Percentiles rank a stretch among this genome's conserved stretches.
These are phyloP conservation scores for Equus przewalskii DNA, from an alignment of 2,113 vertebrate genomes.

Conservation along the genomic window DNA sequence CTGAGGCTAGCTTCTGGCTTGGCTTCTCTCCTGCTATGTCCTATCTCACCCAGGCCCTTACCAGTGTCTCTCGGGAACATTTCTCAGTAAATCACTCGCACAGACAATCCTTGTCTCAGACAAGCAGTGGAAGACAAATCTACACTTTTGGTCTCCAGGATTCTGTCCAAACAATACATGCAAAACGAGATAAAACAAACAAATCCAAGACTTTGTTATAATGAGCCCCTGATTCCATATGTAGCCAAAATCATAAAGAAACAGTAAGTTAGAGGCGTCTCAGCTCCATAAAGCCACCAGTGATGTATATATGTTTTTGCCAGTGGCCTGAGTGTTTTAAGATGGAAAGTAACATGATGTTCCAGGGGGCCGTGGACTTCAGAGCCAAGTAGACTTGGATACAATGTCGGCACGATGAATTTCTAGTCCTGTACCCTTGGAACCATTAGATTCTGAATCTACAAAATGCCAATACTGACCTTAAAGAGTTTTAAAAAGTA, in stretches of 20 bases:
- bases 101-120: background rate
- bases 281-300: background rate
- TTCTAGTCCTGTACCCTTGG: background rate
- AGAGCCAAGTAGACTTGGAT: background rate
- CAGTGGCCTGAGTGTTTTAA: background rate
- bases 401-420: background rate
- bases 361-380: background rate
- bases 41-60: background rate
- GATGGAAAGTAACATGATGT: background rate
- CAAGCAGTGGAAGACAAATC: background rate
- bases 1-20: background rate
- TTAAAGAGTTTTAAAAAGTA: slow-evolving; percentile 16
- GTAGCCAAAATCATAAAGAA: background rate
- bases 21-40: background rate
- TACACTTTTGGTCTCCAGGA: background rate
- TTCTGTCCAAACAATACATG: slow-evolving; percentile 2
- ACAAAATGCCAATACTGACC: background rate
- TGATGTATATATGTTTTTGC: background rate
- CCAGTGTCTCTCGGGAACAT: background rate
- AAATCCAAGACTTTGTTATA: background rate
- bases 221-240: background rate
- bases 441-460: slow-evolving; percentile 22
- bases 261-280: background rate
- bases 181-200: slow-evolving; percentile 44
- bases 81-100: background rate